Evolutionary conservation across 2,888 invertebrate genomes (phyloP).

Genomic region (Drosophila borborema): DNA sequence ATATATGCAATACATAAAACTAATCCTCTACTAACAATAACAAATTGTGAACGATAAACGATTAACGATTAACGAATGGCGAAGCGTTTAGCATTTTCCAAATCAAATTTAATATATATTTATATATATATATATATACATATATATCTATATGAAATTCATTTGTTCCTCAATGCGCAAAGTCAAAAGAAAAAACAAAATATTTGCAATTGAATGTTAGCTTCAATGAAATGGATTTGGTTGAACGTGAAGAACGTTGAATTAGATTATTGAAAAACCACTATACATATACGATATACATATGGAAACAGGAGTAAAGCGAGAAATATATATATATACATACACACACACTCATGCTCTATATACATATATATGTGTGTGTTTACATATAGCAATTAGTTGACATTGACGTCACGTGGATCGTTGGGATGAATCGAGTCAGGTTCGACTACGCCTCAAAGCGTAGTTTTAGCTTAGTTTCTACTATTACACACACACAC

Average conservation of each 20-base stretch:
- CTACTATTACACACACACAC: constrained; percentile 34
- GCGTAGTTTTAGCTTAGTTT: constrained; percentile 48
- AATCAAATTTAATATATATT: not conserved
- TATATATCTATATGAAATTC: constrained; percentile 41
- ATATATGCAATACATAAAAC: constrained; percentile 17
- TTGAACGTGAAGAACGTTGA: constrained; percentile 13
- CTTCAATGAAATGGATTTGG: constrained; percentile 20
- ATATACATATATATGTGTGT: constrained; percentile 19
- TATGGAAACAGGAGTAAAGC: constrained; percentile 54
- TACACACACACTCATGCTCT: constrained; percentile 22
- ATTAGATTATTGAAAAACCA: constrained; percentile 32
- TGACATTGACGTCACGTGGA: constrained; percentile 15
- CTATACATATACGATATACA: constrained; percentile 74
- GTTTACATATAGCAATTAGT: constrained; percentile 35
- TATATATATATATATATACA: not conserved
- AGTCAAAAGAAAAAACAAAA: constrained; percentile 30
- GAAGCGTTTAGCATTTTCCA: constrained; percentile 32
- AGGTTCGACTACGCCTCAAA: constrained; percentile 16
- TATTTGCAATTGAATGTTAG: not conserved
- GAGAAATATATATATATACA: constrained; percentile 6
- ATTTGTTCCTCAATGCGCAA: constrained; percentile 80
- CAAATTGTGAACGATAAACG: constrained; percentile 29
- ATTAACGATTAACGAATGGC: constrained; percentile 24
- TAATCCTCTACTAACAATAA: constrained; percentile 38
- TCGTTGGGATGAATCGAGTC: constrained; percentile 43